Evolutionary conservation across 2,113 vertebrate genomes (phyloP).

Genomic region (Onychorhynchus coronatus): DNA sequence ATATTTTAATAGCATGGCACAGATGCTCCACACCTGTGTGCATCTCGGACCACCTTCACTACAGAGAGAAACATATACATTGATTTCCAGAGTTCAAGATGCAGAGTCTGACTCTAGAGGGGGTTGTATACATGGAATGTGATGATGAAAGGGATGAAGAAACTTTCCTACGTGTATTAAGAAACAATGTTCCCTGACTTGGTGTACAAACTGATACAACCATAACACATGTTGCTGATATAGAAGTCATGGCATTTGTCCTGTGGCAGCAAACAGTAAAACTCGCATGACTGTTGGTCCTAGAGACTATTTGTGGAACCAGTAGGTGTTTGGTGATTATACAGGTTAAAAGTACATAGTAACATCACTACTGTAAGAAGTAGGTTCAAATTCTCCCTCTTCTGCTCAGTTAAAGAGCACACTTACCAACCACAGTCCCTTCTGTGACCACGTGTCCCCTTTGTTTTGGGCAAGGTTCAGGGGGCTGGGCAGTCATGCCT

Average conservation of each 20-base stretch:
- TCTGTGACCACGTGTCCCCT: neutral
- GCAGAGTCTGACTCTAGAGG: neutral
- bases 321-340: neutral
- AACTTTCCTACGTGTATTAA: neutral
- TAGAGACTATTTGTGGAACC: neutral
- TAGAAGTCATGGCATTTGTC: fast-evolving
- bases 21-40: neutral
- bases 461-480: neutral
- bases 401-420: neutral
- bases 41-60: neutral
- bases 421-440: neutral
- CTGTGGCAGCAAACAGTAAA: neutral
- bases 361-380: neutral
- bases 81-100: neutral
- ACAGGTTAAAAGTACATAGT: neutral
- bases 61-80: neutral
- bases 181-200: neutral
- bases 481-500: neutral
- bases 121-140: fast-evolving
- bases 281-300: neutral
- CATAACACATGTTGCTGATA: neutral
- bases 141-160: neutral
- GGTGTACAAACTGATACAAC: neutral
- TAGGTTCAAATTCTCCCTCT: neutral
- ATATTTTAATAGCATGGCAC: neutral